These are phyloP conservation scores for Butorides virescens DNA, from an alignment of 2,113 vertebrate species.

Conservation along the genomic window DNA sequence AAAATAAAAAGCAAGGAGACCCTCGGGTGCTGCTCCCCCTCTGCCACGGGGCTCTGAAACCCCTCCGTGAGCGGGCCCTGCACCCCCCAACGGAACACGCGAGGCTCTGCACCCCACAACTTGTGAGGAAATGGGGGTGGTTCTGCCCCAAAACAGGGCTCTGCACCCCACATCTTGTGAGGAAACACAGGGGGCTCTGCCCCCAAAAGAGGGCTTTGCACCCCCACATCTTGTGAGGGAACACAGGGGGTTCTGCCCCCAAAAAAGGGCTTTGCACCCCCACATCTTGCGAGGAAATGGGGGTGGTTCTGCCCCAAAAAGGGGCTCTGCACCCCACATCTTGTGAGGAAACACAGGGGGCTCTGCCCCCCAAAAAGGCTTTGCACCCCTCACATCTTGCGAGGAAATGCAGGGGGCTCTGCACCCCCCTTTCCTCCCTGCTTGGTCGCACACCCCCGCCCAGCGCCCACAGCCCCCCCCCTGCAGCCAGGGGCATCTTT, in stretches of 20 bases:
- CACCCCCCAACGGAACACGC: no score
- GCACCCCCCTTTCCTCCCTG: no score
- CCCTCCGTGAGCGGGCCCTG: no score
- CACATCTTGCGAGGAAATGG: fast-evolving
- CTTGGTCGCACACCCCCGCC: neutral
- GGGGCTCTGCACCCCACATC: neutral
- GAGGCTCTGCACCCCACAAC: no score
- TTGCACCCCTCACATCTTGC: neutral
- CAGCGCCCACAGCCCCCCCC: fast-evolving
- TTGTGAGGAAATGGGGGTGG: no score
- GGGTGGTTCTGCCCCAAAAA: fast-evolving
- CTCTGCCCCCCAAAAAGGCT: neutral
- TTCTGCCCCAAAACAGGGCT: no score
- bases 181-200: no score
- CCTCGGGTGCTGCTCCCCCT: no score
- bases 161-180: no score
- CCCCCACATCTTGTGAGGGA: neutral
- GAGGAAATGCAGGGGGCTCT: fast-evolving
- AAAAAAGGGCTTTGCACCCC: no score
- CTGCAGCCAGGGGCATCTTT: neutral
- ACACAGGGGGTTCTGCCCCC: neutral
- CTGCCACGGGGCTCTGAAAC: neutral
- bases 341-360: fast-evolving
- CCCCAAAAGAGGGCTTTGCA: neutral
- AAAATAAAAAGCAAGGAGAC: no score